phyloP scores from a whole-genome alignment of 2,797 vertebrate species.

The Enteromius radiatus region DNA sequence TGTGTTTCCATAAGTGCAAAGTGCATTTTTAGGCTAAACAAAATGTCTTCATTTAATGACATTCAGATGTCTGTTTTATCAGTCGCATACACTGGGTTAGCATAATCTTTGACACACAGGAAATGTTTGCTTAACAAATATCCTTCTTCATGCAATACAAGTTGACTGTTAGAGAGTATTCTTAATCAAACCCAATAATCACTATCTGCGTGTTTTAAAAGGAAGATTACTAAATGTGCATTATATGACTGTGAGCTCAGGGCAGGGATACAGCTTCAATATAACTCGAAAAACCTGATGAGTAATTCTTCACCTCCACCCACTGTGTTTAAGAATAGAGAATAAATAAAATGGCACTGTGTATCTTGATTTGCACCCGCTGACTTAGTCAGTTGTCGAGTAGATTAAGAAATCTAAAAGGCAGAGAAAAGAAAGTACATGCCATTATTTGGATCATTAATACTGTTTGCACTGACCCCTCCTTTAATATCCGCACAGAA shows the following conservation, averaged over 20 bases:
- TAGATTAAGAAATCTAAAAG: constrained; percentile 1
- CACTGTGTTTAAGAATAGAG: constrained; percentile 20
- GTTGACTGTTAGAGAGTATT: not conserved
- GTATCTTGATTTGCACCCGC: not conserved
- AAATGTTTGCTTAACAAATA: constrained; percentile 18
- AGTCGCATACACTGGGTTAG: not conserved
- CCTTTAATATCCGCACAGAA: not conserved
- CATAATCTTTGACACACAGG: not conserved
- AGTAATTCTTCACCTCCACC: constrained; percentile 36
- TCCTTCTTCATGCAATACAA: constrained; percentile 2
- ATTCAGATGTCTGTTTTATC: not conserved
- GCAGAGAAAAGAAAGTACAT: not conserved
- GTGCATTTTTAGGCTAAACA: not conserved
- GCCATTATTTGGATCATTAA: not conserved
- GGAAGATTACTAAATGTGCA: not conserved
- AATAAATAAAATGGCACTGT: constrained; percentile 11
- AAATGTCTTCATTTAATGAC: not conserved
- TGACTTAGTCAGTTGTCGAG: not conserved
- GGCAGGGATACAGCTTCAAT: not conserved
- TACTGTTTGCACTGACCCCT: not conserved
- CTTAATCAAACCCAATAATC: not conserved
- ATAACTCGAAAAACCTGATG: constrained; percentile 43
- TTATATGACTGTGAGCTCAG: not conserved
- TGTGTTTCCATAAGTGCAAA: constrained; percentile 43
- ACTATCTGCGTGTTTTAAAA: not conserved